Conservation (phyloP, 2,797 vertebrate genomes). For the Ataeniobius toweri region DNA sequence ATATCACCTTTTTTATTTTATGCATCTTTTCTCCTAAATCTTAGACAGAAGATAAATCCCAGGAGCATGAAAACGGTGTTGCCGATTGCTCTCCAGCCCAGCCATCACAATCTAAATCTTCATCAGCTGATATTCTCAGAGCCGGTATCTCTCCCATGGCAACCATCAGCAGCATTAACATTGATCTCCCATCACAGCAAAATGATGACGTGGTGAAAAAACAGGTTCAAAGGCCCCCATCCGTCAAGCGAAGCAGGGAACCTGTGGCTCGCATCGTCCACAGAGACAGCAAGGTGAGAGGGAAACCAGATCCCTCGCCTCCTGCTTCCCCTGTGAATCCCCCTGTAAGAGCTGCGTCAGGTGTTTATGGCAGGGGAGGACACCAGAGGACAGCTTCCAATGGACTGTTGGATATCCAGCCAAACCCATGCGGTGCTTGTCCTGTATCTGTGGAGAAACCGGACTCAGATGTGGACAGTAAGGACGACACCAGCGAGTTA, state of each 20-base stretch:
- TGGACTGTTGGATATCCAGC: slow-evolving; percentile 49
- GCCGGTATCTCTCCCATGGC: slow-evolving; percentile 76
- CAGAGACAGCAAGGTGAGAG: slow-evolving; percentile 51
- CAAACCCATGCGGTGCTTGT: slow-evolving; percentile 40
- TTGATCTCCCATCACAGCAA: slow-evolving; percentile 78
- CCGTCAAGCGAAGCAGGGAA: slow-evolving; percentile 26
- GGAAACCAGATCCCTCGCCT: slow-evolving; percentile 59
- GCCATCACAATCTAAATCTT: slow-evolving; percentile 42
- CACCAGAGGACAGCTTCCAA: slow-evolving; percentile 53
- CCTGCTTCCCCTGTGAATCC: slow-evolving; percentile 34
- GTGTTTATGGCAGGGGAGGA: slow-evolving; percentile 45
- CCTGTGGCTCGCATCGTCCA: slow-evolving; percentile 29
- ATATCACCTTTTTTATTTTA: not conserved
- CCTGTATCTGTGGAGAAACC: slow-evolving; percentile 48
- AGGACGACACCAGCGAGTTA: slow-evolving; percentile 79
- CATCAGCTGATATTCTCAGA: slow-evolving; percentile 64
- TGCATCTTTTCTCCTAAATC: slow-evolving; percentile 15
- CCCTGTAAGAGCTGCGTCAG: slow-evolving; percentile 50
- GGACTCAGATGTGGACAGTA: slow-evolving; percentile 50
- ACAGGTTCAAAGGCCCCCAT: slow-evolving; percentile 47
- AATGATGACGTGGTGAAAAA: slow-evolving; percentile 54
- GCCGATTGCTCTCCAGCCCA: slow-evolving; percentile 49
- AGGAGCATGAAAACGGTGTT: slow-evolving; percentile 66
- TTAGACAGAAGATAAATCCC: slow-evolving; percentile 79
- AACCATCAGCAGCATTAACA: slow-evolving; percentile 87